Conservation (phyloP, 2,888 invertebrate genomes). For the Drosophila histrio region DNA sequence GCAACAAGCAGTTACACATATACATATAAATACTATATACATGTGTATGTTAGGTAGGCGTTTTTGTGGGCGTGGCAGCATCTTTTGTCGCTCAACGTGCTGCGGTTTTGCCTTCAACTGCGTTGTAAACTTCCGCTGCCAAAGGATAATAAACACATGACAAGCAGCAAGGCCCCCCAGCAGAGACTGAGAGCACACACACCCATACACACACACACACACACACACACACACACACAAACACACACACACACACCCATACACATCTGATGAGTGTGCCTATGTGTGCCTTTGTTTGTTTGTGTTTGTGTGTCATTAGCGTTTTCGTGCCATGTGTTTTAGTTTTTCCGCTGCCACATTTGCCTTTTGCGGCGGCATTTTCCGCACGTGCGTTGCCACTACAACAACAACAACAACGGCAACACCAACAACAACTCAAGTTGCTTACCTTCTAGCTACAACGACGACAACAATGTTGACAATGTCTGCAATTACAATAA, state of each 20-base stretch:
- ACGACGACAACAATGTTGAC: constrained; percentile 49
- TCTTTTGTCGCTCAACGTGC: constrained; percentile 53
- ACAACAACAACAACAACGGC: constrained; percentile 30
- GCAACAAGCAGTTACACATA: constrained; percentile 51
- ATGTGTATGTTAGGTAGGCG: background rate
- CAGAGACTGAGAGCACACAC: constrained; percentile 30
- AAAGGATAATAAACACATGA: constrained; percentile 78
- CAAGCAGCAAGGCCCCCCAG: constrained; percentile 49
- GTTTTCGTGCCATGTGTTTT: constrained; percentile 62
- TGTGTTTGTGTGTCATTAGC: constrained; percentile 59
- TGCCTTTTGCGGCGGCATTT: constrained; percentile 53
- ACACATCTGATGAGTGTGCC: background rate
- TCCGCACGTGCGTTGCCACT: constrained; percentile 54
- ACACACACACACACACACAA: background rate
- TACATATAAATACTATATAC: background rate
- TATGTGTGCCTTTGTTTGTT: constrained; percentile 12
- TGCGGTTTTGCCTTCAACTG: constrained; percentile 50
- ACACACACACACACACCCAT: no score
- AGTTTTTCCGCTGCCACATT: constrained; percentile 45
- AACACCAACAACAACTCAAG: constrained; percentile 18
- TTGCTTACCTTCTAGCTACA: constrained; percentile 24
- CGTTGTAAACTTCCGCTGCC: constrained; percentile 69
- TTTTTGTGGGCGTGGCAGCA: constrained; percentile 52
- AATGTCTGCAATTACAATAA: constrained; percentile 72
- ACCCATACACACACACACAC: background rate